These are phyloP conservation scores for Calephelis virginiensis DNA, from an alignment of 1,140 invertebrate genomes.

Conservation along the genomic window DNA sequence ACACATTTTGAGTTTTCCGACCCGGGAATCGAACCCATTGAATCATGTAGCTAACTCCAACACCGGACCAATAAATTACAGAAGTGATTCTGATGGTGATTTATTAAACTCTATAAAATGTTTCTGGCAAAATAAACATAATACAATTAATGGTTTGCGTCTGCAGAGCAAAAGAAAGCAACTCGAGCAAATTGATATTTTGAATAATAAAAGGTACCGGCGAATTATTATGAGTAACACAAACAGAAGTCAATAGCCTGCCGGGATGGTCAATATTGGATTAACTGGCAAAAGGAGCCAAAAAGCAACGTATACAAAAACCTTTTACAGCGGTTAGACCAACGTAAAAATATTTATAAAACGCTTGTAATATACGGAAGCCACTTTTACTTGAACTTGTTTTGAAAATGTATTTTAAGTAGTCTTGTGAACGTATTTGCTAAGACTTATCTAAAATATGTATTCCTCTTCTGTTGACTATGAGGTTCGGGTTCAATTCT, in stretches of 20 bases:
- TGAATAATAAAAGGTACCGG: constrained; percentile 75
- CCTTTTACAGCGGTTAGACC: constrained; percentile 75
- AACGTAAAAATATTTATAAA: constrained; percentile 75
- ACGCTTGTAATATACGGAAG: constrained; percentile 45
- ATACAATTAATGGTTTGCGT: constrained; percentile 50
- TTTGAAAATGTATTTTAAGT: constrained; percentile 2
- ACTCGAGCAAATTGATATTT: constrained; percentile 72
- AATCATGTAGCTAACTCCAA: too few species aligned
- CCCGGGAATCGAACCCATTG: too few species aligned
- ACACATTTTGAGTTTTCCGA: too few species aligned
- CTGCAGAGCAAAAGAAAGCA: constrained; percentile 54
- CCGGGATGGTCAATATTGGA: constrained; percentile 76
- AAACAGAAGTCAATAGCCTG: constrained; percentile 78
- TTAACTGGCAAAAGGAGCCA: constrained; percentile 76
- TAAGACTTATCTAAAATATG: too few species aligned
- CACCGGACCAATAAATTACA: too few species aligned
- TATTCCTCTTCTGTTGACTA: too few species aligned
- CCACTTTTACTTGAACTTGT: constrained; percentile 32
- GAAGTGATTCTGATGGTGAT: too few species aligned
- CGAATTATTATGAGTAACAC: constrained; percentile 74
- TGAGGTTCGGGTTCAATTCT: too few species aligned
- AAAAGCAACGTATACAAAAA: constrained; percentile 79
- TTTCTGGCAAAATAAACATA: constrained; percentile 43
- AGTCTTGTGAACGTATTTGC: too few species aligned
- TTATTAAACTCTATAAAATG: too few species aligned